phyloP scores from a whole-genome alignment of 1,140 invertebrate species.

The Drosophila ambigua region DNA sequence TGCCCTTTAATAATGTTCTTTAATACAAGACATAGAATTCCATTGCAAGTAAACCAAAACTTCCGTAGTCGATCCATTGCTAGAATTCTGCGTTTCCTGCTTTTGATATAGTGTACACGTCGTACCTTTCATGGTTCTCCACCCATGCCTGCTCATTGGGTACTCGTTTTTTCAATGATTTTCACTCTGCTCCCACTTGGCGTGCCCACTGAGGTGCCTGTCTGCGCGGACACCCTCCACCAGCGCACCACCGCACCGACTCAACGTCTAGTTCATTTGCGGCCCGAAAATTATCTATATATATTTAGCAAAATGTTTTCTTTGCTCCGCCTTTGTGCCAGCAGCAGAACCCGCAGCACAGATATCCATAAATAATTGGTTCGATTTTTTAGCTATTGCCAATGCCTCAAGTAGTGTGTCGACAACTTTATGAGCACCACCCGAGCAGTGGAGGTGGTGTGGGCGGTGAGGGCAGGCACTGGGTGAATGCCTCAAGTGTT shows the following conservation, averaged over 20 bases:
- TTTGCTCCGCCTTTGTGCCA: slow-evolving; percentile 7
- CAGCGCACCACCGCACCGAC: not conserved
- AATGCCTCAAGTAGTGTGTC: slow-evolving; percentile 61
- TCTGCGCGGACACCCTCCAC: not conserved
- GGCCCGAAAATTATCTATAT: slow-evolving; percentile 56
- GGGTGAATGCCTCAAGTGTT: slow-evolving; percentile 34
- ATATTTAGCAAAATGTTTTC: slow-evolving; percentile 70
- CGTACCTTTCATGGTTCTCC: too few relatives aligned
- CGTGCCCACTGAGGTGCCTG: not conserved
- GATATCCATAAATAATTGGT: slow-evolving; percentile 76
- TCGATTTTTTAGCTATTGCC: slow-evolving; percentile 64
- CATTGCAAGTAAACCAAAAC: too few relatives aligned
- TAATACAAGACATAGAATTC: too few relatives aligned
- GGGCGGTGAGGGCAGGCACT: not conserved
- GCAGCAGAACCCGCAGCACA: slow-evolving; percentile 8
- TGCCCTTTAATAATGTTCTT: too few relatives aligned
- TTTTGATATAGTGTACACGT: too few relatives aligned
- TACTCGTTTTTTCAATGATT: slow-evolving; percentile 24
- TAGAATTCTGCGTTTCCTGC: too few relatives aligned
- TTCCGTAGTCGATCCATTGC: too few relatives aligned
- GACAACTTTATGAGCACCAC: slow-evolving; percentile 66
- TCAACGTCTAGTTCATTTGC: slow-evolving; percentile 45
- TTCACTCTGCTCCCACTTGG: slow-evolving; percentile 7
- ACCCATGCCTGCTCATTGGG: too few relatives aligned
- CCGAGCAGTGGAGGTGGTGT: slow-evolving; percentile 11